Conservation (phyloP, 92 coral and sea anemone species). For the Zoanthus solanderi region DNA sequence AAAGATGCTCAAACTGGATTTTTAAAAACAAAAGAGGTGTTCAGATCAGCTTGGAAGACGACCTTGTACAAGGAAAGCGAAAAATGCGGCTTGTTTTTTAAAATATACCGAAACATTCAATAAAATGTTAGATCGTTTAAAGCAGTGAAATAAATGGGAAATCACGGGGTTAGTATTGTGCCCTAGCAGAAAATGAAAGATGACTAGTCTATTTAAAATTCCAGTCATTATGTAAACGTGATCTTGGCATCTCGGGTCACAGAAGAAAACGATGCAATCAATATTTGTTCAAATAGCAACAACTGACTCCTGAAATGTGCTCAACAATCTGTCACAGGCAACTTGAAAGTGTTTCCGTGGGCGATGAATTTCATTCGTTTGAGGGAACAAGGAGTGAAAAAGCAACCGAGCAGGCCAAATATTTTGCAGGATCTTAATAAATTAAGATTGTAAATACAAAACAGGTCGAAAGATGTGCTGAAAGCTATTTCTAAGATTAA, state of each 20-base stretch:
- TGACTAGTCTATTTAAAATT: conserved; percentile 7
- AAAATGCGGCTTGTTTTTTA: not conserved
- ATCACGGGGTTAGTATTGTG: not conserved
- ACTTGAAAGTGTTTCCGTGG: not conserved
- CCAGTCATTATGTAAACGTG: conserved; percentile 18
- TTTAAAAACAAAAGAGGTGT: not conserved
- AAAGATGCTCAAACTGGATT: not conserved
- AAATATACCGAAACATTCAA: not conserved
- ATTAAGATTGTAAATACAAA: conserved; percentile 8
- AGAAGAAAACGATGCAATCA: not conserved
- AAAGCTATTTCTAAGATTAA: not conserved
- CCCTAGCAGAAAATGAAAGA: conserved; percentile 10
- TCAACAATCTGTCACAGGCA: conserved; percentile 19
- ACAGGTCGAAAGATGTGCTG: conserved; percentile 22
- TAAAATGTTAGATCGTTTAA: not conserved
- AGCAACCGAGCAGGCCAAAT: not conserved
- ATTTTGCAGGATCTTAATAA: not conserved
- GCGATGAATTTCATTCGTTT: not conserved
- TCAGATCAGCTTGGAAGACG: not conserved
- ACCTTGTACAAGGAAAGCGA: not conserved
- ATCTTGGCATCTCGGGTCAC: not conserved
- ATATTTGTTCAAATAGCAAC: not conserved
- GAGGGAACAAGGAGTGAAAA: not conserved
- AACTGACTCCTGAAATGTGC: not conserved
- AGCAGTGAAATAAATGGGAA: not conserved